Evolutionary conservation across 2,113 vertebrate genomes (phyloP).

Genomic region (Anhinga rufa): DNA sequence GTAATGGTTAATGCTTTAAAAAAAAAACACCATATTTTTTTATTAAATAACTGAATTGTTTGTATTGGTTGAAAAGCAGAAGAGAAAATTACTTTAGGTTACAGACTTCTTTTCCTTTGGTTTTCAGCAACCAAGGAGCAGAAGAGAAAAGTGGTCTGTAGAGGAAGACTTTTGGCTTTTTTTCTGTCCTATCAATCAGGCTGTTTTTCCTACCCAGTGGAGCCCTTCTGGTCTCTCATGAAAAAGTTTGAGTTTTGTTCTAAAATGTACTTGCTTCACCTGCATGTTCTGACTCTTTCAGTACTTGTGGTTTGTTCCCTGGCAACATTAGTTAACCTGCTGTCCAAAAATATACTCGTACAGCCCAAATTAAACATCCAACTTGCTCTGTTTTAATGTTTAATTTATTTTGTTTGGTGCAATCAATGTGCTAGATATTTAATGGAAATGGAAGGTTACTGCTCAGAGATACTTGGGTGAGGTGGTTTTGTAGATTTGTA

Average conservation of each 20-base stretch:
- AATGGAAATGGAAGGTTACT: background rate
- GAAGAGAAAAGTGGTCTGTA: background rate
- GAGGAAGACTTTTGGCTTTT: background rate
- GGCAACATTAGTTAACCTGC: background rate
- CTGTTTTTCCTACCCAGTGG: background rate
- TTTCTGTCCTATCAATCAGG: background rate
- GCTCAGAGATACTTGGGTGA: background rate
- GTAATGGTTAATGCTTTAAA: background rate
- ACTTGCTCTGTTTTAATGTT: background rate
- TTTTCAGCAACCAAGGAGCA: background rate
- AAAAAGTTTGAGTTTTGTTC: background rate
- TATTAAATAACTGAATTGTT: background rate
- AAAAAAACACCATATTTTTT: fast-evolving
- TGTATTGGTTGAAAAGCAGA: background rate
- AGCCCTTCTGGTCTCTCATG: background rate
- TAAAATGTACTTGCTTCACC: background rate
- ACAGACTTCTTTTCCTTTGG: background rate
- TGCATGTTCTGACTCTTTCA: background rate
- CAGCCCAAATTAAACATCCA: background rate
- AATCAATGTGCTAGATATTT: background rate
- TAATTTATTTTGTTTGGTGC: background rate
- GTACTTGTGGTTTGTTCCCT: background rate
- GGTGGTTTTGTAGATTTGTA: background rate
- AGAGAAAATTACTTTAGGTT: background rate
- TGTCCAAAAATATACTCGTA: background rate